Base-by-base conservation (phyloP, 2,113 vertebrate species). In the Marmota monax region DNA sequence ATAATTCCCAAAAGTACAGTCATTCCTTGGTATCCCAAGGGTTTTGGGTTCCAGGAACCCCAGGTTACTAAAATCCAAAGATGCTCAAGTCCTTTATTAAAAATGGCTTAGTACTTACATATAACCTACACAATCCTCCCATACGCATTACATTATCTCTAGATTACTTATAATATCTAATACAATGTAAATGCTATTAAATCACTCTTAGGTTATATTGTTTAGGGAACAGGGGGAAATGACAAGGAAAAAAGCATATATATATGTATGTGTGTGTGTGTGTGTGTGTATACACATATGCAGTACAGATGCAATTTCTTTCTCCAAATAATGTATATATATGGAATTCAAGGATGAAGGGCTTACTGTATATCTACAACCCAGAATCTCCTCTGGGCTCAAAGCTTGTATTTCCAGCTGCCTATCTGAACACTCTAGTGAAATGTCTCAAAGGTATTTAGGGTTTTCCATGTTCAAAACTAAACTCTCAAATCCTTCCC, bases 401-500 rank as follows among this genome's bases (percentile, higher is more conserved):
- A 72, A 88, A 27, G 37, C 25, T 12, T 67, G 0, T 80, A 72
- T 73, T 89, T 72, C 37, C 45, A 77, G 42, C 7, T 78, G 27
- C 25, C 61, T 77, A 53, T 69, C 34, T 80, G 77, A 86, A 13
- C 11, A 11, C 22, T 78, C 73, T 70, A 63, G 32, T 16, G 32
- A 63, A 92, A 74, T 74, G 39, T 87, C 61, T 87, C 84, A 94
- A 70, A 95, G 69, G 70, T 69, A 92, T 92, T 93, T 92, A 32
- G 70, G 69, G 67, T 70, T 70, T 90, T 53, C 48, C 48, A 29
- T 37, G 8, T 90, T 84, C 61, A 84, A 79, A 96, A 96, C 37
- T 84, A n/a, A 91, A 88, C 23, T 84, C 32, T 87, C 27, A 56
- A 0, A n/a, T 51, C 32, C 23, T 23, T 18, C 8, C n/a, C 48